These are phyloP conservation scores for Alectoris magna DNA, from an alignment of 2,797 vertebrate species.

Conservation along the genomic window DNA sequence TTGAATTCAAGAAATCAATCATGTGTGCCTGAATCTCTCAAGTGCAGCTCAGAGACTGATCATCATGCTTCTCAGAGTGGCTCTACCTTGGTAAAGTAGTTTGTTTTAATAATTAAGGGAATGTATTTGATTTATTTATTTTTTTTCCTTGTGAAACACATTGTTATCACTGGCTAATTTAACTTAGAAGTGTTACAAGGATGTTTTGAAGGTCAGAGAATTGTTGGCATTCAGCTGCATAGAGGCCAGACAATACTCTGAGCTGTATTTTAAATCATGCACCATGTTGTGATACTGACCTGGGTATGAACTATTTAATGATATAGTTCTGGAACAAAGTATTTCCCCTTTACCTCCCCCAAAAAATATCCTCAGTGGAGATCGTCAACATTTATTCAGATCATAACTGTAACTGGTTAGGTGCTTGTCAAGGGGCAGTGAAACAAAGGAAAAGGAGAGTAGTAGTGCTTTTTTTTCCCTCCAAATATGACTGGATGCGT, in stretches of 20 bases:
- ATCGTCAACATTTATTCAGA: background rate
- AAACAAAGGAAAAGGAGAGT: background rate
- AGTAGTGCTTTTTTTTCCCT: background rate
- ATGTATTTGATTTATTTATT: background rate
- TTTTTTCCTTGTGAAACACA: background rate
- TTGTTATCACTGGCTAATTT: background rate
- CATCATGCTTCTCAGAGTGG: background rate
- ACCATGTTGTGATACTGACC: background rate
- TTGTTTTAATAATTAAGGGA: slow-evolving; percentile 13
- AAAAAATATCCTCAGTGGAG: background rate
- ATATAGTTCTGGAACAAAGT: background rate
- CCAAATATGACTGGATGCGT: background rate
- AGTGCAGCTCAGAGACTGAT: slow-evolving; percentile 13
- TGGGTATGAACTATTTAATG: background rate
- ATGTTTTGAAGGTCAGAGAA: background rate
- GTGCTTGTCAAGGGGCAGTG: background rate
- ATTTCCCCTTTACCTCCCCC: rapidly evolving
- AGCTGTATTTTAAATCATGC: background rate
- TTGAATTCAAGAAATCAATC: slow-evolving; percentile 80
- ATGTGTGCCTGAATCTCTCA: slow-evolving; percentile 59
- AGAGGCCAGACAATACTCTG: background rate
- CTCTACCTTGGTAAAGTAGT: slow-evolving; percentile 62
- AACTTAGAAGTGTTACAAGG: background rate
- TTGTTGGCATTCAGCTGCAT: background rate
- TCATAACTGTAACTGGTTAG: background rate